Percentiles rank a stretch among this genome's conserved stretches.
Conservation (phyloP, 2,888 invertebrate genomes). For the Alitta virens region DNA sequence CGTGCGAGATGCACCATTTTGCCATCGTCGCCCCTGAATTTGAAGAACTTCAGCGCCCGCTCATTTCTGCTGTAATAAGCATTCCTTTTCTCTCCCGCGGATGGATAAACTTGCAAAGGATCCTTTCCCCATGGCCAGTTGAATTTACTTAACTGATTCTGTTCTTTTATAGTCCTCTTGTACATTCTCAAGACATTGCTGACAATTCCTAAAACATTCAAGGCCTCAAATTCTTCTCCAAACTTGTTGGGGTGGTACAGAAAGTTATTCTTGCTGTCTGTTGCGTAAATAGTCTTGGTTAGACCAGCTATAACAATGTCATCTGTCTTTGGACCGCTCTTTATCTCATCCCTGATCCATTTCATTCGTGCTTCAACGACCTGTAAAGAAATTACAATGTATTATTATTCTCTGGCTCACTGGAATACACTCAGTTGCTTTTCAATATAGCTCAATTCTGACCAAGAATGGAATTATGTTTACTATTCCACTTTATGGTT, state of each 20-base stretch:
- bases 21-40: background rate
- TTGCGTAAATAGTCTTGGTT: background rate
- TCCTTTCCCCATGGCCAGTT: constrained; percentile 9
- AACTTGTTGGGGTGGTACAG: background rate
- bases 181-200: constrained; percentile 11
- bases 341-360: constrained; percentile 8
- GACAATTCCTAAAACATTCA: constrained; percentile 4
- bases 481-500: no score
- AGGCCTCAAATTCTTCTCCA: constrained; percentile 2
- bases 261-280: constrained; percentile 2
- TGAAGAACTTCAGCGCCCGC: constrained; percentile 9
- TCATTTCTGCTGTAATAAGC: constrained; percentile 7
- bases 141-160: background rate
- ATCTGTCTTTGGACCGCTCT: constrained; percentile 3
- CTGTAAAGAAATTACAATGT: background rate
- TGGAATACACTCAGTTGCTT: no score
- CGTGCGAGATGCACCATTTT: background rate
- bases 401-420: no score
- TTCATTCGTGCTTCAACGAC: constrained; percentile 4
- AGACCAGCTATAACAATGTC: constrained; percentile 6
- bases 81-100: constrained; percentile 1
- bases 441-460: no score
- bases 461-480: no score
- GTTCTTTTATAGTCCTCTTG: background rate
- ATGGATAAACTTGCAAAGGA: constrained; percentile 1